A percentile compares a stretch with the other conserved stretches of the same genome.
phyloP scores from a whole-genome alignment of 2,888 invertebrate genomes.

The Epistrophella euchroma region DNA sequence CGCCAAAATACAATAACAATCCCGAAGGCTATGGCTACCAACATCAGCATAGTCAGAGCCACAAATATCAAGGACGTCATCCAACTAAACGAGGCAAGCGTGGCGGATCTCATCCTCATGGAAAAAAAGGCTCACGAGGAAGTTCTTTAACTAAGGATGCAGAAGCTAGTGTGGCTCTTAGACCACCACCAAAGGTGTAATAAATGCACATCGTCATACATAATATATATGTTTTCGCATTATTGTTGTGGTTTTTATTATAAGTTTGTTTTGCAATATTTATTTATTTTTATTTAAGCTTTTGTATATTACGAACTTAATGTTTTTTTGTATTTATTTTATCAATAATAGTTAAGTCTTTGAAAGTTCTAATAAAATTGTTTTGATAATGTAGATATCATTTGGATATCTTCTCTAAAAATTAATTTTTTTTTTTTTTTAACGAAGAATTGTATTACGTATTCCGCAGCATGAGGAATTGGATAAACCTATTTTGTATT shows the following conservation, averaged over 20 bases:
- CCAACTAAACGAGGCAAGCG: conserved; percentile 81
- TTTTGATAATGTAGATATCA: background rate
- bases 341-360: background rate
- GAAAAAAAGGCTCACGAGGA: conserved; percentile 75
- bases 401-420: background rate
- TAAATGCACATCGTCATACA: background rate
- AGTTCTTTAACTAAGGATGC: conserved; percentile 78
- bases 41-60: conserved; percentile 77
- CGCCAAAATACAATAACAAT: conserved; percentile 83
- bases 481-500: too few species aligned
- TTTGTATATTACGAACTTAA: conserved; percentile 20
- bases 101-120: conserved; percentile 77
- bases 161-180: conserved; percentile 81
- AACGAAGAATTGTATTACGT: too few species aligned
- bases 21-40: conserved; percentile 83
- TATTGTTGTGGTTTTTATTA: conserved; percentile 15
- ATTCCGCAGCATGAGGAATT: too few species aligned
- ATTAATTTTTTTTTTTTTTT: background rate
- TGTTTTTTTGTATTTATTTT: conserved; percentile 35
- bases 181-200: conserved; percentile 81
- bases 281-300: conserved; percentile 75
- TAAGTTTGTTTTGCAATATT: conserved; percentile 61
- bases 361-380: background rate
- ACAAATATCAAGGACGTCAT: conserved; percentile 77
- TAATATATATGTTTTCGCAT: background rate